Conservation (phyloP, 53 echinoderm and acorn worm genomes). For the Hippasteria phrygiana region DNA sequence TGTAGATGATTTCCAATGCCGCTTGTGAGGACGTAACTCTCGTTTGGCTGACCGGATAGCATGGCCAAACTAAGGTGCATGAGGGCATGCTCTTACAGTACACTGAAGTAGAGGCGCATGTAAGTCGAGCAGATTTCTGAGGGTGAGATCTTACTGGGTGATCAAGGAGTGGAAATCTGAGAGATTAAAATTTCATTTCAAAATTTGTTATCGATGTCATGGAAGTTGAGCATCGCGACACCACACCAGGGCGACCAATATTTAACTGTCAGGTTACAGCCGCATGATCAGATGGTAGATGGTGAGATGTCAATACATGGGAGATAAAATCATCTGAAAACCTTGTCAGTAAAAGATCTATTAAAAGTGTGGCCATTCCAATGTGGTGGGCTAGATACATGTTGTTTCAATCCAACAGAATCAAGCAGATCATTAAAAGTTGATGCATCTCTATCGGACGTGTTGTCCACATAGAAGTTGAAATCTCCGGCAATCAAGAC, state of each 20-base stretch:
- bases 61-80: conserved; percentile 56
- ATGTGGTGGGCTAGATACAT: conserved; percentile 48
- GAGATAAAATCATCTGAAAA: conserved; percentile 18
- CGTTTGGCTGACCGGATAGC: conserved; percentile 40
- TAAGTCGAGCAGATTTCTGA: conserved; percentile 40
- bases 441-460: background rate
- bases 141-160: conserved; percentile 9
- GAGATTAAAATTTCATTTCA: conserved; percentile 37
- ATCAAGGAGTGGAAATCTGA: conserved; percentile 32
- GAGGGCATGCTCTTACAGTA: conserved; percentile 27
- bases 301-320: background rate
- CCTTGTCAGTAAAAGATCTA: conserved; percentile 52
- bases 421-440: conserved; percentile 36
- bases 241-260: conserved; percentile 16
- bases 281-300: conserved; percentile 56
- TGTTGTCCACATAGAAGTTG: conserved; percentile 66
- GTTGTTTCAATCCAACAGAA: conserved; percentile 34
- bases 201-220: conserved; percentile 42
- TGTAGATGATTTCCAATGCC: conserved; percentile 41
- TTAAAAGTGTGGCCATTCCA: conserved; percentile 56
- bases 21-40: conserved; percentile 40
- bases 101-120: conserved; percentile 33
- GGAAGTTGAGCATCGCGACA: conserved; percentile 5
- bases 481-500: conserved; percentile 59
- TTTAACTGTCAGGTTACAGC: conserved; percentile 3